Evolutionary conservation across 2,113 vertebrate genomes (phyloP).

Genomic region (Collichthys lucidus): DNA sequence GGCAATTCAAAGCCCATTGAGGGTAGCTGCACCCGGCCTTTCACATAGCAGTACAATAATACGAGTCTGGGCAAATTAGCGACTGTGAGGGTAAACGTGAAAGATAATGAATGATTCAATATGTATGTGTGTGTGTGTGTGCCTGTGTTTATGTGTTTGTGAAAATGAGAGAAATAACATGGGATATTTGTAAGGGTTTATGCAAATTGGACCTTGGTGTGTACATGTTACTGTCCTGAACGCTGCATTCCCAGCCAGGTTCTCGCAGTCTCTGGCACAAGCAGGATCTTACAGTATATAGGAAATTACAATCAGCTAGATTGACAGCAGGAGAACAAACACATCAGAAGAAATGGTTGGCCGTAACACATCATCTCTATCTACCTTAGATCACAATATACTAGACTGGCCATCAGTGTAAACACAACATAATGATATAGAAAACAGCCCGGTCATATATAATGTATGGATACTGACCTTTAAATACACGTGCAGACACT

Average conservation of each 20-base stretch:
- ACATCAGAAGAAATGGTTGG: no score
- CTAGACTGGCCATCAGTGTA: not conserved
- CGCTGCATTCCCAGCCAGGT: not conserved
- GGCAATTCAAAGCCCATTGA: constrained; percentile 65
- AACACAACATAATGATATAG: not conserved
- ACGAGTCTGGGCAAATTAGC: constrained; percentile 50
- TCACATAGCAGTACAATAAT: constrained; percentile 51
- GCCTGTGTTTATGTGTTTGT: not conserved
- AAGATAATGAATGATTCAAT: constrained; percentile 41
- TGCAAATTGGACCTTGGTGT: not conserved
- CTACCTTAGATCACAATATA: not conserved
- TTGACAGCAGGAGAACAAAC: no score
- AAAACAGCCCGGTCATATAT: not conserved
- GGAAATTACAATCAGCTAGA: no score
- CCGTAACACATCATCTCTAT: not conserved
- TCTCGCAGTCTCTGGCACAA: no score
- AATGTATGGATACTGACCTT: not conserved
- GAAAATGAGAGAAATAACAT: not conserved
- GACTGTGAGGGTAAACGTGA: constrained; percentile 23
- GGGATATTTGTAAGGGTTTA: constrained; percentile 4
- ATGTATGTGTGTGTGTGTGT: not conserved
- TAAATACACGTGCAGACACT: not conserved
- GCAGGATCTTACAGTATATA: no score
- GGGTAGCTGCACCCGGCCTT: constrained; percentile 34
- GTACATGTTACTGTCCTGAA: not conserved